Base-by-base conservation (phyloP, 2,888 invertebrate genomes). In the Pycnomerus fuliginosus region DNA sequence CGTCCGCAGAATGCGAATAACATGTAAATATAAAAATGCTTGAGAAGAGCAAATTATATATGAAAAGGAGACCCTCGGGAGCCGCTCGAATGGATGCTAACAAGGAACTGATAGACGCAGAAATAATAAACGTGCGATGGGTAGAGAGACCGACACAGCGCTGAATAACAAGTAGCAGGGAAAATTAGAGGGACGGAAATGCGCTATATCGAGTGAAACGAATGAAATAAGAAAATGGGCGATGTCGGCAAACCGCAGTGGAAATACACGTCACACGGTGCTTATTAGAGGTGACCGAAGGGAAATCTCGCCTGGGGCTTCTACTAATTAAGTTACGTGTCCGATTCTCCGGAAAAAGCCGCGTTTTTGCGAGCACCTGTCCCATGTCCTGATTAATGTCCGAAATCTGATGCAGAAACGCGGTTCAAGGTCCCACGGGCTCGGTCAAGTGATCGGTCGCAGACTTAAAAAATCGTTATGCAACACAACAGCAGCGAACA, bases 101-200 rank as follows among this genome's bases (percentile, higher is more conserved):
- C 65, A 69, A 68, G 67, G 61, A 64, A 59, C 56, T 64, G 67
- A 67, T 67, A 65, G 65, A 65, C 58, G 62, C 54, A 58, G 60
- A 64, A 63, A 65, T 68, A 66, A 65, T 67, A 65, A 65, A 62
- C 60, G 59, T 50, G 48, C 40, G 51, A 47, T 53, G 49, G 51
- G 55, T 33, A 25, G 12, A 24, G 29, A 20, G 25, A 36, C 53
- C 53, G 53, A 53, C 42, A 44, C 55, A 53, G 60, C 50, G 45
- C 60, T 62, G 69, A 68, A 67, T 69, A 65, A 62, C 63, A 68
- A 69, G 64, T 57, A 64, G 62, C 12, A 47, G 49, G 53, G 55
- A 58, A 62, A 64, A 64, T 63, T 62, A 61, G 56, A 61, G 62
- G 60, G 54, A 48, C 53, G 56, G 58, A 61, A 62, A 59, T 54